Conservation (phyloP, 1,140 invertebrate genomes). For the Planococcus citri region DNA sequence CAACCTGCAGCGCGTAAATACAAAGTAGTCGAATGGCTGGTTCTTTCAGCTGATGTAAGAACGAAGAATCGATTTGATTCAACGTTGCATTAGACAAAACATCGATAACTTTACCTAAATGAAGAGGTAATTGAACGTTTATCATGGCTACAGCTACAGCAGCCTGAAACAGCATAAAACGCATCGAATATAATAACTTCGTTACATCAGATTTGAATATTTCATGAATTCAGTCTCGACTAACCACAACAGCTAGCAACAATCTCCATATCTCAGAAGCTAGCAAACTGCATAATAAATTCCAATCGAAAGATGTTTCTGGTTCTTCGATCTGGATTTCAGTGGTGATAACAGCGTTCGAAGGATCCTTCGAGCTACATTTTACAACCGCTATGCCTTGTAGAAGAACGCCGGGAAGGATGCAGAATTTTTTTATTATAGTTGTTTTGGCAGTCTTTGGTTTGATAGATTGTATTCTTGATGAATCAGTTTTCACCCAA, state of each 20-base stretch:
- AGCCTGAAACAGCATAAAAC: slow-evolving; percentile 53
- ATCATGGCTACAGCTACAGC: slow-evolving; percentile 63
- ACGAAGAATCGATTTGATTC: slow-evolving; percentile 29
- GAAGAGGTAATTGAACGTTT: slow-evolving; percentile 67
- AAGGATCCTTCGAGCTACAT: neutral
- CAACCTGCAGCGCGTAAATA: slow-evolving; percentile 57
- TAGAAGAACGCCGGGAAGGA: neutral
- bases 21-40: slow-evolving; percentile 51
- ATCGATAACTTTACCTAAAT: slow-evolving; percentile 64
- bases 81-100: slow-evolving; percentile 46
- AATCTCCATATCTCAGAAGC: slow-evolving; percentile 43
- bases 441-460: neutral
- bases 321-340: neutral
- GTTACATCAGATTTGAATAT: slow-evolving; percentile 18
- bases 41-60: slow-evolving; percentile 47
- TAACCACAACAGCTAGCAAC: slow-evolving; percentile 41
- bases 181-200: slow-evolving; percentile 21
- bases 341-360: neutral
- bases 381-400: neutral
- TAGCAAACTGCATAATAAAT: slow-evolving; percentile 47
- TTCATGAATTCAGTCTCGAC: slow-evolving; percentile 27
- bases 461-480: neutral
- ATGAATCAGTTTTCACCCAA: neutral
- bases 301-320: slow-evolving; percentile 40
- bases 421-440: neutral